phyloP scores from a whole-genome alignment of 1,140 invertebrate species.

The Lethocerus indicus region DNA sequence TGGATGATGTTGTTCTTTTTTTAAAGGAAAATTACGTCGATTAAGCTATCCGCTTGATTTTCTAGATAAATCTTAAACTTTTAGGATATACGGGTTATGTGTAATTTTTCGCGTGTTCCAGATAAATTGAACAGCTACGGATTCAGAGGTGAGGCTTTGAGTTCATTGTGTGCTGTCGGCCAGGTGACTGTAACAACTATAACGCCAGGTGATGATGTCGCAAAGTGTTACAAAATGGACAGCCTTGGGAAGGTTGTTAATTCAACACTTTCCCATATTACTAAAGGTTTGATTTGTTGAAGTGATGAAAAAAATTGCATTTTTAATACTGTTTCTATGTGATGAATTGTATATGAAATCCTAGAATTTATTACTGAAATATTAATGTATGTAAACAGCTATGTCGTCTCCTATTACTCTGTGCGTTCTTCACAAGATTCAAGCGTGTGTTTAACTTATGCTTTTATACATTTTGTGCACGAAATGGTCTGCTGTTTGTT shows the following conservation, averaged over 20 bases:
- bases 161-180: constrained; percentile 36
- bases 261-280: constrained; percentile 27
- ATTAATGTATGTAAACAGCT: too few species aligned
- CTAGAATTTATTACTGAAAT: too few species aligned
- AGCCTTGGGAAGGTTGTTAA: constrained; percentile 30
- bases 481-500: too few species aligned
- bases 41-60: not conserved
- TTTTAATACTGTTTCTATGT: too few species aligned
- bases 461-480: too few species aligned
- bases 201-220: constrained; percentile 30
- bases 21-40: not conserved
- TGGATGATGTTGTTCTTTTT: not conserved
- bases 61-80: not conserved
- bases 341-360: too few species aligned
- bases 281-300: constrained; percentile 28
- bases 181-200: constrained; percentile 37
- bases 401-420: too few species aligned
- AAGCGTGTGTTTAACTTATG: too few species aligned
- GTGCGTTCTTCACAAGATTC: too few species aligned
- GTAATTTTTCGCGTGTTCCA: constrained; percentile 15
- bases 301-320: too few species aligned
- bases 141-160: constrained; percentile 49
- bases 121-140: constrained; percentile 34
- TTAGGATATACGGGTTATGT: not conserved
- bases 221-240: constrained; percentile 31